These are phyloP conservation scores for Melanaphis sacchari DNA, from an alignment of 1,140 invertebrate genomes.

Conservation along the genomic window DNA sequence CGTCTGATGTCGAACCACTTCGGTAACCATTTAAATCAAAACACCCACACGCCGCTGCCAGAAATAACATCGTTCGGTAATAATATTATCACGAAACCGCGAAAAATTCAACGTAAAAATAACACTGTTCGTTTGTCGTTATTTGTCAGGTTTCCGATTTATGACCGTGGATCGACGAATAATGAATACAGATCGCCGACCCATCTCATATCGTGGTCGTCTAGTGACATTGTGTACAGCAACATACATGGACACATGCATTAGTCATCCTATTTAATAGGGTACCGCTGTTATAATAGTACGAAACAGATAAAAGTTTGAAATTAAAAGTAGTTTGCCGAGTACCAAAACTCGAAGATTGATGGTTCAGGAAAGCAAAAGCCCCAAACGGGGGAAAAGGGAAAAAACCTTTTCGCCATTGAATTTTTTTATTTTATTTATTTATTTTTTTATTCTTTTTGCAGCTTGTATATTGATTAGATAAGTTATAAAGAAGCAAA, in stretches of 20 bases:
- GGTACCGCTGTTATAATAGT: background rate
- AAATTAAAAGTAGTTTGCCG: conserved; percentile 33
- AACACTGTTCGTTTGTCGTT: background rate
- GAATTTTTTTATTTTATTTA: background rate
- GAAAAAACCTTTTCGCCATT: background rate
- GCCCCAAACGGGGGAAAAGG: background rate
- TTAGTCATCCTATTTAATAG: background rate
- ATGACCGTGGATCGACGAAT: background rate
- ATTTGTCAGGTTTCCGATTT: background rate
- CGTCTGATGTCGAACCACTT: background rate
- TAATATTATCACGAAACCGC: background rate
- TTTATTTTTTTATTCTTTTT: background rate
- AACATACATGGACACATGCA: background rate
- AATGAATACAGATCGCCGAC: background rate
- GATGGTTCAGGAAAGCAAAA: background rate
- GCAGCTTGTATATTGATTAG: conserved; percentile 44
- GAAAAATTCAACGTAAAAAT: background rate
- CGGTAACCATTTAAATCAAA: background rate
- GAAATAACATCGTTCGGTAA: background rate
- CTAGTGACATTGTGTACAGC: background rate
- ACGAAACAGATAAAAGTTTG: conserved; percentile 20
- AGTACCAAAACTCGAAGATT: conserved; percentile 5
- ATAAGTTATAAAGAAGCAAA: conserved; percentile 25
- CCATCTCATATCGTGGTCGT: background rate
- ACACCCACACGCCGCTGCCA: background rate